Percentiles rank a stretch among this genome's conserved stretches.
Evolutionary conservation across 2,113 vertebrate genomes (phyloP).

Genomic region (Lepus europaeus): DNA sequence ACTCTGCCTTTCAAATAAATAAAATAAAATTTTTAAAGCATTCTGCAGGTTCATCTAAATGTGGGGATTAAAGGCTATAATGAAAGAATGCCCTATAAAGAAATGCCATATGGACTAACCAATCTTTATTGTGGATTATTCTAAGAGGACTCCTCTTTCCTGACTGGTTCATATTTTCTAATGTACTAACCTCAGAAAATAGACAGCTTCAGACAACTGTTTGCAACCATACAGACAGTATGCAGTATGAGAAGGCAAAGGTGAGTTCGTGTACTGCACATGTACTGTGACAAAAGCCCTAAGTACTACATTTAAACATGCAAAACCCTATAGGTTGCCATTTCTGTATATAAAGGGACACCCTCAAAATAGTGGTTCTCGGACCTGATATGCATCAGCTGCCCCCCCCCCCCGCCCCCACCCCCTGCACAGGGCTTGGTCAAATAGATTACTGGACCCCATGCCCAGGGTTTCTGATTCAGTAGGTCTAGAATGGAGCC

Average conservation of each 20-base stretch:
- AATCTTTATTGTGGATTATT: background rate
- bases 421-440: background rate
- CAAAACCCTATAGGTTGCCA: background rate
- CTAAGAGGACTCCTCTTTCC: background rate
- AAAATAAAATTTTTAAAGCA: background rate
- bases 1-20: too few species aligned
- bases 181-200: background rate
- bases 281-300: background rate
- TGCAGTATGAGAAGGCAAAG: background rate
- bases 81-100: background rate
- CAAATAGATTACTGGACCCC: background rate
- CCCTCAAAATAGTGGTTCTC: background rate
- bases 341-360: background rate
- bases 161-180: constrained; percentile 14
- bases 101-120: too few species aligned
- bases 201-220: background rate
- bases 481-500: background rate
- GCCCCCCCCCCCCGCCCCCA: too few species aligned
- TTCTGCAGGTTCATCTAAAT: background rate
- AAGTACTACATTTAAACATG: background rate
- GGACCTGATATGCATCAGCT: background rate
- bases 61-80: background rate
- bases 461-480: background rate
- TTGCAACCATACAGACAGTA: background rate
- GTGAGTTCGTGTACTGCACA: background rate